Percentiles rank a stretch among this genome's conserved stretches.
phyloP scores from a whole-genome alignment of 1,140 invertebrate species.

The Diachasmimorpha longicaudata region DNA sequence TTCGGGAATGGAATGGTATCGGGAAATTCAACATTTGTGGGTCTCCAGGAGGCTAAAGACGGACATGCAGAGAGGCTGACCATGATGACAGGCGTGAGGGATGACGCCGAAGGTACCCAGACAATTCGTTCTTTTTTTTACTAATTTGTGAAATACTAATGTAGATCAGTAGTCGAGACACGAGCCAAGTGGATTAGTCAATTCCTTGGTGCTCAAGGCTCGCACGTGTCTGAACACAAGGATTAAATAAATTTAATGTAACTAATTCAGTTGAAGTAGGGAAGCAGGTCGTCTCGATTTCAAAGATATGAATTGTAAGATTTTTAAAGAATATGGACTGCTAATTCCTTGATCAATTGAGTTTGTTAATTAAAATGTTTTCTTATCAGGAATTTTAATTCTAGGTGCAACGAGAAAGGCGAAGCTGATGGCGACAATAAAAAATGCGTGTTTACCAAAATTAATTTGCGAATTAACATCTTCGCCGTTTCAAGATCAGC shows the following conservation, averaged over 20 bases:
- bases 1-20: constrained; percentile 47
- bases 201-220: not conserved
- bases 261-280: not conserved
- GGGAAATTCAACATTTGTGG: constrained; percentile 30
- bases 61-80: constrained; percentile 27
- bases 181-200: not conserved
- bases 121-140: constrained; percentile 20
- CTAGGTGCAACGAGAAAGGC: constrained; percentile 47
- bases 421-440: constrained; percentile 62
- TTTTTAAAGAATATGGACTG: too few relatives aligned
- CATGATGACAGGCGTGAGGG: constrained; percentile 25
- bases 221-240: not conserved
- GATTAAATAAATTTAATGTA: not conserved
- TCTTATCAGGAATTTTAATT: not conserved
- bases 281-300: too few relatives aligned
- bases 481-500: constrained; percentile 67
- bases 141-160: not conserved
- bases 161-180: not conserved
- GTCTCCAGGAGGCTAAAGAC: constrained; percentile 36
- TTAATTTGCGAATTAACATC: constrained; percentile 78
- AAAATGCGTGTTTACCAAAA: constrained; percentile 74
- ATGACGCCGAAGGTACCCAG: constrained; percentile 36
- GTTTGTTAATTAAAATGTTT: too few relatives aligned
- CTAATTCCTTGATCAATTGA: not conserved
- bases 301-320: too few relatives aligned